Percentiles rank a stretch among this genome's conserved stretches.
These are phyloP conservation scores for Mesoligia furuncula DNA, from an alignment of 2,888 invertebrate species.

Conservation along the genomic window DNA sequence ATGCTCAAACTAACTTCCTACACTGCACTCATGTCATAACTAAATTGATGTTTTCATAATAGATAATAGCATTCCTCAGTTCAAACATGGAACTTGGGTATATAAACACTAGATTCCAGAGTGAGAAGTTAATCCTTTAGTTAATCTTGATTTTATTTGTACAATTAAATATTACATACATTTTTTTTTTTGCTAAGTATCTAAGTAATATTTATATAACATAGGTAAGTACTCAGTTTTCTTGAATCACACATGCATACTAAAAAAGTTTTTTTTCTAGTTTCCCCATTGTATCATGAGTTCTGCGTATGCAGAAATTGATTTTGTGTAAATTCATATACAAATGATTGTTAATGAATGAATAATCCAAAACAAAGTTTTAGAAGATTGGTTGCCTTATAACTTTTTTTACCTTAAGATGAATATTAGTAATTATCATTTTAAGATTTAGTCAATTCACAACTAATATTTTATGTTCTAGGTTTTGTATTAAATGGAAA, in stretches of 20 bases:
- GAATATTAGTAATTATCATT: background rate
- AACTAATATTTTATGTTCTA: constrained; percentile 71
- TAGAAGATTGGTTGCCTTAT: background rate
- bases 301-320: background rate
- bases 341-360: background rate
- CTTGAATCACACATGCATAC: too few species aligned
- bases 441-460: background rate
- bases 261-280: background rate
- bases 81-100: background rate
- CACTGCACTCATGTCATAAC: background rate
- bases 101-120: background rate
- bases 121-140: background rate
- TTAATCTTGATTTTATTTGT: background rate
- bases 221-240: too few species aligned
- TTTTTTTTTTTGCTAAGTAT: too few species aligned
- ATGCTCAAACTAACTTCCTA: background rate
- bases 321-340: background rate
- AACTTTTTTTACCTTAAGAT: too few species aligned
- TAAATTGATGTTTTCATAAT: constrained; percentile 20
- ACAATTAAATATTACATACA: background rate
- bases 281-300: background rate
- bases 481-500: constrained; percentile 94
- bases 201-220: too few species aligned
- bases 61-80: background rate
- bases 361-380: background rate